Percentiles rank a stretch among this genome's conserved stretches.
Conservation (phyloP, 2,888 invertebrate genomes). For the Sipunculus nudus region DNA sequence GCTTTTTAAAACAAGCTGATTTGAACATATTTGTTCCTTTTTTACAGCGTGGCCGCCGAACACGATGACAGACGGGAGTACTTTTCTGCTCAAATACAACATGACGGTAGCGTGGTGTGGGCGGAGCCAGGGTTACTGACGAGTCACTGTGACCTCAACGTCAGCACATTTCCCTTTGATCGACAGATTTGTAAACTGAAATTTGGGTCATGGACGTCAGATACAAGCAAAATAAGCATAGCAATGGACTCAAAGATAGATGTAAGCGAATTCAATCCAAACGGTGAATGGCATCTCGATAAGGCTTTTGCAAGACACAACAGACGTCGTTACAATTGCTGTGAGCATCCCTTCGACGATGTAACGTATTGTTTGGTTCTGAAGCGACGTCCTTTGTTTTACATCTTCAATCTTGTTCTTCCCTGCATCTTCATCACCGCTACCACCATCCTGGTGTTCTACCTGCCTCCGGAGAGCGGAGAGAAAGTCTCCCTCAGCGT, state of each 20-base stretch:
- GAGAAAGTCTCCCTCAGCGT: slow-evolving; percentile 22
- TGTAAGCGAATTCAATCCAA: background rate
- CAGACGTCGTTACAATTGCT: too few species aligned
- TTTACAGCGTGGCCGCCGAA: too few species aligned
- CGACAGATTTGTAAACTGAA: slow-evolving; percentile 15
- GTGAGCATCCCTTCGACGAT: slow-evolving; percentile 9
- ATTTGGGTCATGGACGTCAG: slow-evolving; percentile 59
- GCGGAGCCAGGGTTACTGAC: too few species aligned
- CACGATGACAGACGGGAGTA: too few species aligned
- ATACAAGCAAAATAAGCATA: slow-evolving; percentile 69
- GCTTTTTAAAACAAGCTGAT: too few species aligned
- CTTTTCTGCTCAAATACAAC: too few species aligned
- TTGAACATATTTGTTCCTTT: too few species aligned
- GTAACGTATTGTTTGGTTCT: slow-evolving; percentile 16
- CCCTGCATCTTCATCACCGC: slow-evolving; percentile 19
- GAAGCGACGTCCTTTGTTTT: slow-evolving; percentile 17
- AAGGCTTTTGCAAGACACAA: too few species aligned
- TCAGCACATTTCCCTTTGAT: too few species aligned
- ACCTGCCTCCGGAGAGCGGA: slow-evolving; percentile 16
- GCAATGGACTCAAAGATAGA: slow-evolving; percentile 11
- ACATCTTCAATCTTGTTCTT: slow-evolving; percentile 18
- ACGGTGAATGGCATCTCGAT: slow-evolving; percentile 25
- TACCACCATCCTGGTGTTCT: slow-evolving; percentile 17
- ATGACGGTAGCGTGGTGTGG: too few species aligned
- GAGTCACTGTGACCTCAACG: too few species aligned